Conservation (phyloP, 2,888 invertebrate species). For the Stenodema calcarata region DNA sequence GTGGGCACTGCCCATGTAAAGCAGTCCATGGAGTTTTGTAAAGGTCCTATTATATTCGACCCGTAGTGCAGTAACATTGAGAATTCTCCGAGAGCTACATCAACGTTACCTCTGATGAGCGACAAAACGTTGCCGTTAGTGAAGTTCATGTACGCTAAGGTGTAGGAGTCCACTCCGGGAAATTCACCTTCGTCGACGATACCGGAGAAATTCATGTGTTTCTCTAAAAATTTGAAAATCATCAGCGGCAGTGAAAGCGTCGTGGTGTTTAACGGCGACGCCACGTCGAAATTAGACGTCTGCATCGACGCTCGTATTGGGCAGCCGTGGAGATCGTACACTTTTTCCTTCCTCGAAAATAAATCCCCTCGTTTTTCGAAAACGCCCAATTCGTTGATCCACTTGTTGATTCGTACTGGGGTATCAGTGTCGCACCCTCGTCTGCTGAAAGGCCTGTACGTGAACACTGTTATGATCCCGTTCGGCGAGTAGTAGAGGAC, state of each 20-base stretch:
- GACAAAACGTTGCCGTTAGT: slow-evolving; percentile 29
- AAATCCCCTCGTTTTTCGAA: slow-evolving; percentile 51
- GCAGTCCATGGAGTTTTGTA: slow-evolving; percentile 58
- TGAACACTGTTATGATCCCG: slow-evolving; percentile 55
- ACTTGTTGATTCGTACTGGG: slow-evolving; percentile 55
- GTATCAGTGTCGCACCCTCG: slow-evolving; percentile 56
- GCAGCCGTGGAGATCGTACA: slow-evolving; percentile 56
- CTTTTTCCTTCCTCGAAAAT: slow-evolving; percentile 52
- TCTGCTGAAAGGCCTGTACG: slow-evolving; percentile 57
- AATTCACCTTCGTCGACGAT: slow-evolving; percentile 29
- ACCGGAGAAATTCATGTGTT: slow-evolving; percentile 47
- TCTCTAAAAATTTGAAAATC: slow-evolving; percentile 46
- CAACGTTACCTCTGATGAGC: slow-evolving; percentile 51
- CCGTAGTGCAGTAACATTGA: slow-evolving; percentile 56
- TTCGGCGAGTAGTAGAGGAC: slow-evolving; percentile 54
- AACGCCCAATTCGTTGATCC: slow-evolving; percentile 38
- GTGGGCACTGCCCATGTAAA: slow-evolving; percentile 59
- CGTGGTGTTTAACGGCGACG: neutral
- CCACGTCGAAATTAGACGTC: neutral
- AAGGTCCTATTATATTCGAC: slow-evolving; percentile 55
- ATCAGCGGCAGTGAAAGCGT: neutral
- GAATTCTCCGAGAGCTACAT: slow-evolving; percentile 58
- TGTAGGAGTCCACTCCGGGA: slow-evolving; percentile 41
- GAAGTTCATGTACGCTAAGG: slow-evolving; percentile 50
- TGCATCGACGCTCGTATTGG: slow-evolving; percentile 44